Evolutionary conservation across 1,140 invertebrate genomes (phyloP), one percentile per base, ranked within the genome.

Genomic region (Aplysia californica): DNA sequence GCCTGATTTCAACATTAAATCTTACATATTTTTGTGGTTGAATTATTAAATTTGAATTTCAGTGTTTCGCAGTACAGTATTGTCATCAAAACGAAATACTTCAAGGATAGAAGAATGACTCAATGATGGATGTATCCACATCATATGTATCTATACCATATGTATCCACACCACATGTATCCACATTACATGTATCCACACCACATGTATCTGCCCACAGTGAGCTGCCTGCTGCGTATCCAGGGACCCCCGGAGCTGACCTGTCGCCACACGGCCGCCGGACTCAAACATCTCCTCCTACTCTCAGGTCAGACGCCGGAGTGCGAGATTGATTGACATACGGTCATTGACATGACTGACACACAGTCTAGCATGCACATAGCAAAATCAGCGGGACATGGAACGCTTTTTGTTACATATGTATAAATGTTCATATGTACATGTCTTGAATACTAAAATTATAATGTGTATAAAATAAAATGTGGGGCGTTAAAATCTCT

Each of bases 271-370:
- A 21, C 31, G 4, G 33, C 56, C 20, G 70, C 70, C 10, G 70
- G 70, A 61, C 70, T 23, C 20, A 73, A 73, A 61, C 70, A 73
- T 1, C 26, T 73, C 10, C 31, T 73, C 21, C 70, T 73, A 29
- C 41, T 73, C 26, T n/a, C 55, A 38, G 70, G 70, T 73, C 59
- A 66, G 44, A 50, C 10, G 10, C 44, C n/a, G 44, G 10, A 50
- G 10, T n/a, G 10, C 10, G 44, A 50, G 44, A 15, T 10, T 50
- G n/a, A 50, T 15, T 50, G 10, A 50, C 44, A 50, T n/a, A n/a
- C n/a, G n/a, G n/a, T n/a, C 44, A 15, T 50, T 50, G n/a, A 50
- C 10, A 50, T 10, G n/a, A 50, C n/a, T n/a, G n/a, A n/a, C n/a
- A n/a, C n/a, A n/a, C n/a, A n/a, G n/a, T n/a, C n/a, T n/a, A n/a